Base-by-base conservation (phyloP, 1,140 invertebrate genomes). In the Orchesella cincta region DNA sequence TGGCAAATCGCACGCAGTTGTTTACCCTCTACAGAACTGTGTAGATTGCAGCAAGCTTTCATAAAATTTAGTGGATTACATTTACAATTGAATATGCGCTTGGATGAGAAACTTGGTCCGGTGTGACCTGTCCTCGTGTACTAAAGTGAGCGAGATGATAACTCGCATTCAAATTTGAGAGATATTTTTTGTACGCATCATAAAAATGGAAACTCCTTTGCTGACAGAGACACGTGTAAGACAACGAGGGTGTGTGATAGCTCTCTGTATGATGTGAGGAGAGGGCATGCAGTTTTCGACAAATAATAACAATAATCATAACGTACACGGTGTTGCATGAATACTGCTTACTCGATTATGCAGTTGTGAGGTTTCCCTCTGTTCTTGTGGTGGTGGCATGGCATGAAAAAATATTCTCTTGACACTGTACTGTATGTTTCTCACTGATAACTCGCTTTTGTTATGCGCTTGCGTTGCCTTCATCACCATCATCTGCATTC, bases 281-380 rank as follows among this genome's bases (percentile, higher is more conserved):
- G 52, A n/a, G 52, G 52, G 12, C 52, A 57, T 57, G 52, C 52
- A 57, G 52, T 57, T 57, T n/a, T 57, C 52, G 52, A 57, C 52
- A 57, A 57, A 57, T 57, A 57, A 57, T 57, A 23, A 57, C 52
- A 57, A 57, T 57, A 57, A 57, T 57, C 52, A 57, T 57, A 57
- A 57, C 23, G 8, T 57, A 57, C 52, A 23, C 52, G 52, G 8
- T 57, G 52, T 57, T 57, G 52, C 52, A 57, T 57, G 52, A 57
- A 57, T 57, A 57, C 52, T n/a, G 52, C 23, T 57, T 57, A 26
- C 52, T 57, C 23, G 52, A 57, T 57, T 12, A 57, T 57, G 52
- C 52, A 57, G 14, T 26, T 57, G 52, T 57, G 52, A 12, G 23
- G 23, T 57, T 57, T n/a, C 23, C 52, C 23, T 57, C 52, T 57